Conservation (phyloP, 2,113 vertebrate species). For the Coptodon bakossiorum region DNA sequence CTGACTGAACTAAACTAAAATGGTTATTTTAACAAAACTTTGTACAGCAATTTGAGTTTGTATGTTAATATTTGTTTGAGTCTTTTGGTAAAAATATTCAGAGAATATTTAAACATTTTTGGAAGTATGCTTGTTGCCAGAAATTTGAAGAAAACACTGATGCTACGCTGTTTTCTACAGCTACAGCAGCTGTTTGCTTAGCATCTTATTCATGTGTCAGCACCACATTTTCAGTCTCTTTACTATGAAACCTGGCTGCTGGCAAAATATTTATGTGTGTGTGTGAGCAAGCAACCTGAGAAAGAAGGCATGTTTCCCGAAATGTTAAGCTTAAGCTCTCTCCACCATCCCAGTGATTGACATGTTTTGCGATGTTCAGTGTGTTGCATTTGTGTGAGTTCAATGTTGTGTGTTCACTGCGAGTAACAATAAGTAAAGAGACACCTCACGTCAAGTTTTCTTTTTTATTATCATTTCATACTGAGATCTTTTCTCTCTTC, state of each 20-base stretch:
- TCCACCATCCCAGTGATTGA: not conserved
- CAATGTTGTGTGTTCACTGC: not conserved
- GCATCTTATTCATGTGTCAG: not conserved
- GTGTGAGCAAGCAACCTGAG: not conserved
- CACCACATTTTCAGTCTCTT: not conserved
- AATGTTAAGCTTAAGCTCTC: not conserved
- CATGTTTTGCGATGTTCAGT: not conserved
- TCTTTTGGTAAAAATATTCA: not conserved
- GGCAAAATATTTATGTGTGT: not conserved
- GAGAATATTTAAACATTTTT: not conserved
- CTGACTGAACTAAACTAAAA: not conserved
- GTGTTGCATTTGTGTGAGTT: not conserved
- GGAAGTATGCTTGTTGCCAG: not conserved
- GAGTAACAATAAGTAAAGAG: constrained; percentile 23
- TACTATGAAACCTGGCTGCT: not conserved
- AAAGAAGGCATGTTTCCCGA: not conserved
- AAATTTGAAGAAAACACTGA: not conserved
- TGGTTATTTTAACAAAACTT: not conserved
- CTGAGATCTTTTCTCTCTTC: constrained; percentile 43
- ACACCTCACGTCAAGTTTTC: constrained; percentile 41
- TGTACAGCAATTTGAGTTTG: not conserved
- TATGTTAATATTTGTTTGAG: not conserved
- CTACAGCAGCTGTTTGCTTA: not conserved
- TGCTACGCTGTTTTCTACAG: not conserved
- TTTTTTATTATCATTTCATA: constrained; percentile 49